phyloP scores from a whole-genome alignment of 2,113 vertebrate genomes.

The Lamprotornis superbus region DNA sequence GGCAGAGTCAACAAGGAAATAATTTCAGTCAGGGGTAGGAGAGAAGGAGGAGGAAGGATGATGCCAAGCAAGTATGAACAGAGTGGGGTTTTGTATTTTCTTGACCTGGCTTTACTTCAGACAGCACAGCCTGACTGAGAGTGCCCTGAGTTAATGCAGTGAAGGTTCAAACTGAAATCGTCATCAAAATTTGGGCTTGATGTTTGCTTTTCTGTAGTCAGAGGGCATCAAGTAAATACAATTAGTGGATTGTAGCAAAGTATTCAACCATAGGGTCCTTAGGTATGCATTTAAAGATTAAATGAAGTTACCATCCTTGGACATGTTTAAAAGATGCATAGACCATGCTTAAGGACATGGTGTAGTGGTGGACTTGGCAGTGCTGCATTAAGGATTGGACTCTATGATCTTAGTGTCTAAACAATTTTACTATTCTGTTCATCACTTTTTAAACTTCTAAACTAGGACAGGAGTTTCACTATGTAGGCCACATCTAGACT shows the following conservation, averaged over 20 bases:
- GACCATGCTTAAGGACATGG: neutral
- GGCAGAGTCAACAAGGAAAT: neutral
- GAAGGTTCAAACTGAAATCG: neutral
- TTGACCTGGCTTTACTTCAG: conserved; percentile 35
- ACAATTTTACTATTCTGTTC: neutral
- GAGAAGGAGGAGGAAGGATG: neutral
- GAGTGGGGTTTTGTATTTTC: conserved; percentile 13
- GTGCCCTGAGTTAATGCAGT: neutral
- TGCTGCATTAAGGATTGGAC: neutral
- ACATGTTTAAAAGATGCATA: neutral
- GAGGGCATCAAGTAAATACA: neutral
- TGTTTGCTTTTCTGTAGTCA: neutral
- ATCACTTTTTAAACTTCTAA: neutral
- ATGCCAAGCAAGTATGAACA: conserved; percentile 5
- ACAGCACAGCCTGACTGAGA: neutral
- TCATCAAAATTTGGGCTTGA: neutral
- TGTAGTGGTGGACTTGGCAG: neutral
- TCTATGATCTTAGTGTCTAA: neutral
- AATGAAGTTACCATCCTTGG: neutral
- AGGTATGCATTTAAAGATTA: neutral
- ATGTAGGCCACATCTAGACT: neutral
- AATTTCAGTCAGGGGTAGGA: neutral
- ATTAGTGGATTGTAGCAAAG: neutral
- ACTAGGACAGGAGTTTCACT: neutral
- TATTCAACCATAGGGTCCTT: neutral